Base-by-base conservation (phyloP, 2,113 vertebrate genomes). In the Gopherus flavomarginatus region DNA sequence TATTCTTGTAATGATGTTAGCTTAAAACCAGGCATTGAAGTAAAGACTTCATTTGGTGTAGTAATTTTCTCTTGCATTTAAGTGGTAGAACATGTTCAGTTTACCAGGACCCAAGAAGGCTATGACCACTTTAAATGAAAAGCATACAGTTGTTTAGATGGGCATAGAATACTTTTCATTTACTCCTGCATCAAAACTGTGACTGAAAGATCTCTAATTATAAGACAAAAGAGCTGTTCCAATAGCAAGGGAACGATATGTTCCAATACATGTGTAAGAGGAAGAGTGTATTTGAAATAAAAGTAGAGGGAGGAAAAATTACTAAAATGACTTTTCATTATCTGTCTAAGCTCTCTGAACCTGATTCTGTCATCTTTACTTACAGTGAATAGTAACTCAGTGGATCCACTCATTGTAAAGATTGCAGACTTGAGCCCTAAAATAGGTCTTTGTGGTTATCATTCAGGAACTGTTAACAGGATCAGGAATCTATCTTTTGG, bases 261-360 rank as follows among this genome's bases (percentile, higher is more conserved):
- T 11, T 10, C 42, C 29, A 88, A 19, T 81, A n/a, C 2, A 9
- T 0, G 0, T 5, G 3, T 26, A 79, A 16, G 53, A 77, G 7
- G 72, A n/a, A 54, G 29, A 84, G 4, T n/a, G 62, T 90, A 13
- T 85, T 85, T 89, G 92, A 29, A 81, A 92, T 35, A 88, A n/a
- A 42, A 9, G 5, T 59, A 69, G 54, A 92, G 4, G 26, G 26
- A 53, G 77, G 57, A 87, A 3, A 5, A 72, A 1, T 80, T 31
- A 72, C 38, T 92, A 24, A 53, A 89, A 89, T 75, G 4, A 42
- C 22, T 44, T 44, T 75, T 75, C 38, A 42, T 77, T 14, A 77
- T 5, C 24, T 44, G 22, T 27, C 42, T 44, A 77, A 77, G 42
- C 42, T 44, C 42, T 24, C 6, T 14, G 72, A 77, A 24, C 72